A percentile compares a stretch with the other conserved stretches of the same genome.
phyloP scores from a whole-genome alignment of 2,113 vertebrate genomes.

The Heptranchias perlo region DNA sequence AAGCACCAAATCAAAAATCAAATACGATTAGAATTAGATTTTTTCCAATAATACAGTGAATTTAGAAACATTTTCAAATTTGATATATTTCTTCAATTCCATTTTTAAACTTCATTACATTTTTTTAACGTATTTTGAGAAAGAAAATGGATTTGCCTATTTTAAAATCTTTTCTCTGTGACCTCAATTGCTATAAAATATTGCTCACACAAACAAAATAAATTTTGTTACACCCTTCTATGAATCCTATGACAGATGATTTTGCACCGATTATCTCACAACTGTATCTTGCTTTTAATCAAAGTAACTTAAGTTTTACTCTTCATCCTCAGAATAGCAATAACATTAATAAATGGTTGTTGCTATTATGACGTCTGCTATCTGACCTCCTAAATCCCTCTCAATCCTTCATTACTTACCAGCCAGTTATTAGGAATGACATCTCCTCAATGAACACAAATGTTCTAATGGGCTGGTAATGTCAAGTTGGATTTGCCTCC shows the following conservation, averaged over 20 bases:
- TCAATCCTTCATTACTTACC: neutral
- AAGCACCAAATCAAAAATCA: no score
- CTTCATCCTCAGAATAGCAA: neutral
- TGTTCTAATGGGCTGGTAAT: neutral
- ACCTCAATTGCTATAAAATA: neutral
- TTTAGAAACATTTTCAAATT: no score
- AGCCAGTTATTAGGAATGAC: neutral
- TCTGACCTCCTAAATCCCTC: neutral
- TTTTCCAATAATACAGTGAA: no score
- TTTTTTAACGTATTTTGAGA: neutral
- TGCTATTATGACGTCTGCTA: neutral
- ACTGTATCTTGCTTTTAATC: neutral
- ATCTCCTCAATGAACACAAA: neutral
- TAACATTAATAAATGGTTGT: neutral
- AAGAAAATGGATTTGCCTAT: neutral
- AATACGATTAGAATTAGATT: no score
- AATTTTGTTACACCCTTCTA: neutral
- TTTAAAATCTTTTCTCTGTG: neutral
- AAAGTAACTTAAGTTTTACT: neutral
- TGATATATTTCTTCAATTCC: neutral
- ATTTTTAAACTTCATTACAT: neutral
- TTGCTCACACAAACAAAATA: neutral
- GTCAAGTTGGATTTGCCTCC: neutral
- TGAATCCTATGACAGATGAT: neutral
- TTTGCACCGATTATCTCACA: neutral